phyloP scores from a whole-genome alignment of 2,113 vertebrate species.

The Ictidomys tridecemlineatus region DNA sequence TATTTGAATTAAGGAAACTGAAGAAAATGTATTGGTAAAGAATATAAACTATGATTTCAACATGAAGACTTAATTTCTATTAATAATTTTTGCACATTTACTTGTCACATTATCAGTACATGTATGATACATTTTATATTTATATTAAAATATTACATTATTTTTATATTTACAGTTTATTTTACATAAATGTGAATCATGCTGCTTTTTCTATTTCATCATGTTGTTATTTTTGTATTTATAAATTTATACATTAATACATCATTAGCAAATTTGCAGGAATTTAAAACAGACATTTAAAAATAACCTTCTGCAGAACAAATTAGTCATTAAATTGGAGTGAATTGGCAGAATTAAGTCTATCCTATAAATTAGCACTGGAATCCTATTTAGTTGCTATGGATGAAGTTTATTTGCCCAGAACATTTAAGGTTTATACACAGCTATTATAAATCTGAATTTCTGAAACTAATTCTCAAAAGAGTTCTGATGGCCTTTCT shows the following conservation, averaged over 20 bases:
- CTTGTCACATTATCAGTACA: not conserved
- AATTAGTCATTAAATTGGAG: not conserved
- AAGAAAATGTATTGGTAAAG: not conserved
- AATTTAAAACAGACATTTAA: constrained; percentile 16
- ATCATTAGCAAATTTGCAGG: not conserved
- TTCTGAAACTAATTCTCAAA: constrained; percentile 38
- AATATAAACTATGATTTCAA: not conserved
- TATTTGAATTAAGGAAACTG: not conserved
- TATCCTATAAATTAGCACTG: not conserved
- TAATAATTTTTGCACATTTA: not conserved
- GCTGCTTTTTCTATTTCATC: not conserved
- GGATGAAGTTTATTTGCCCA: not conserved
- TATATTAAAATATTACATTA: too few relatives aligned
- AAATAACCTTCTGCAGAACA: not conserved
- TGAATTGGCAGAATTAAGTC: not conserved
- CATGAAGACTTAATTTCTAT: not conserved
- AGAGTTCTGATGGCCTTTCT: not conserved
- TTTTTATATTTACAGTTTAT: not conserved
- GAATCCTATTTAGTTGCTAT: not conserved
- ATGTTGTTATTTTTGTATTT: not conserved
- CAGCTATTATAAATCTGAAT: not conserved
- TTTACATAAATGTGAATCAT: not conserved
- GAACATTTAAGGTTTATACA: constrained; percentile 1
- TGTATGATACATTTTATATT: not conserved
- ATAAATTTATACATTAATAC: not conserved